phyloP scores from a whole-genome alignment of 2,113 vertebrate genomes.

The Girardinichthys multiradiatus region DNA sequence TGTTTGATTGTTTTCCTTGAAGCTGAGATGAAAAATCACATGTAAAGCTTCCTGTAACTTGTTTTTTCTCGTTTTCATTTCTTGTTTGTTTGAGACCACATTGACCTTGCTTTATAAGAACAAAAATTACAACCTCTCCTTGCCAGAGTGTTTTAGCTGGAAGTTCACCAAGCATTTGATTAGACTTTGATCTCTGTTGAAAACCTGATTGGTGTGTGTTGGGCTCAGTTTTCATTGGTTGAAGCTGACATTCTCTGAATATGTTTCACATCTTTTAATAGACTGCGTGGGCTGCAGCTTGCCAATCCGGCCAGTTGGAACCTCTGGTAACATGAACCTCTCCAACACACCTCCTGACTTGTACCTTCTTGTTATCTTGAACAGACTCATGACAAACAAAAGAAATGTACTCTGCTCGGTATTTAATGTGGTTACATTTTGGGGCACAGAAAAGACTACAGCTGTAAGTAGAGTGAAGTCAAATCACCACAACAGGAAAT shows the following conservation, averaged over 20 bases:
- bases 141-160: slow-evolving; percentile 23
- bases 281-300: slow-evolving; percentile 51
- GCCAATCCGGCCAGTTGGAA: slow-evolving; percentile 60
- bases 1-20: not conserved
- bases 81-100: not conserved
- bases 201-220: slow-evolving; percentile 17
- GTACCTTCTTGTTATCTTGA: slow-evolving; percentile 58
- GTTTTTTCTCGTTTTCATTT: not conserved
- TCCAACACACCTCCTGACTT: slow-evolving; percentile 38
- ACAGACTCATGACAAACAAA: slow-evolving; percentile 53
- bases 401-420: slow-evolving; percentile 23
- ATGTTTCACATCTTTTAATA: slow-evolving; percentile 78
- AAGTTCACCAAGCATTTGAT: slow-evolving; percentile 26
- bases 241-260: slow-evolving; percentile 73
- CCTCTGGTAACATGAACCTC: slow-evolving; percentile 66
- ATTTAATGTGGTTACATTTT: slow-evolving; percentile 25
- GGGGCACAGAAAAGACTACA: slow-evolving; percentile 7
- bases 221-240: slow-evolving; percentile 58
- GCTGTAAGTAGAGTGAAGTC: slow-evolving; percentile 13
- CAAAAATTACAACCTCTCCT: slow-evolving; percentile 33
- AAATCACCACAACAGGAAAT: slow-evolving; percentile 36
- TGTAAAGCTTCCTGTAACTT: not conserved
- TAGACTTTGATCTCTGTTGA: slow-evolving; percentile 26
- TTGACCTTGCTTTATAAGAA: slow-evolving; percentile 35
- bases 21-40: not conserved